Evolutionary conservation across 2,888 invertebrate species (phyloP).

Genomic region (Nomada lathburiana): DNA sequence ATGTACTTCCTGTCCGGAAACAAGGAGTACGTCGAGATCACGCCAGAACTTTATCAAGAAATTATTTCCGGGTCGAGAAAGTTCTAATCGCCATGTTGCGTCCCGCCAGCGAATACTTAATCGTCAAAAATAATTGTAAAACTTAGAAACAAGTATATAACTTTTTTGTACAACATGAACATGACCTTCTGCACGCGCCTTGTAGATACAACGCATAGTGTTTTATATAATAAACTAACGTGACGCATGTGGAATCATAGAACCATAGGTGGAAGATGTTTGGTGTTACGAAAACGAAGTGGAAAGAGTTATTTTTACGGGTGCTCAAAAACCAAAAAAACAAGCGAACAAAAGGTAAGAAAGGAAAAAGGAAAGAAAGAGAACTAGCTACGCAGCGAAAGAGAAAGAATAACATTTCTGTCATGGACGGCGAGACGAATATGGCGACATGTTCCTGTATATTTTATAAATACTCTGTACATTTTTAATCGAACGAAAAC

Average conservation of each 20-base stretch:
- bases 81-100: slow-evolving; percentile 73
- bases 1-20: slow-evolving; percentile 85
- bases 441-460: slow-evolving; percentile 61
- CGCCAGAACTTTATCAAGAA: slow-evolving; percentile 85
- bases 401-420: slow-evolving; percentile 33
- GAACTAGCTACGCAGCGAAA: slow-evolving; percentile 24
- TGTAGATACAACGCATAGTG: slow-evolving; percentile 56
- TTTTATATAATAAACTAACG: slow-evolving; percentile 42
- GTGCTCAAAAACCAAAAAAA: neutral
- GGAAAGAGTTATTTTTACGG: slow-evolving; percentile 48
- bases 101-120: slow-evolving; percentile 11
- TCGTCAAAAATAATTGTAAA: slow-evolving; percentile 38
- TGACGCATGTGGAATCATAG: slow-evolving; percentile 35
- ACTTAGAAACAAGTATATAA: slow-evolving; percentile 39
- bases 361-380: neutral
- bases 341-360: neutral
- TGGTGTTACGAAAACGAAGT: slow-evolving; percentile 2
- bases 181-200: slow-evolving; percentile 55
- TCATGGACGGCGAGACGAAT: slow-evolving; percentile 43
- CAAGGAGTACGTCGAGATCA: slow-evolving; percentile 88
- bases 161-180: slow-evolving; percentile 52
- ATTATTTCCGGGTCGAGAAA: slow-evolving; percentile 84
- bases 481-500: slow-evolving; percentile 53
- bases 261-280: slow-evolving; percentile 26
- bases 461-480: slow-evolving; percentile 59